phyloP scores from a whole-genome alignment of 2,888 invertebrate species.

The Steinernema carpocapsae region DNA sequence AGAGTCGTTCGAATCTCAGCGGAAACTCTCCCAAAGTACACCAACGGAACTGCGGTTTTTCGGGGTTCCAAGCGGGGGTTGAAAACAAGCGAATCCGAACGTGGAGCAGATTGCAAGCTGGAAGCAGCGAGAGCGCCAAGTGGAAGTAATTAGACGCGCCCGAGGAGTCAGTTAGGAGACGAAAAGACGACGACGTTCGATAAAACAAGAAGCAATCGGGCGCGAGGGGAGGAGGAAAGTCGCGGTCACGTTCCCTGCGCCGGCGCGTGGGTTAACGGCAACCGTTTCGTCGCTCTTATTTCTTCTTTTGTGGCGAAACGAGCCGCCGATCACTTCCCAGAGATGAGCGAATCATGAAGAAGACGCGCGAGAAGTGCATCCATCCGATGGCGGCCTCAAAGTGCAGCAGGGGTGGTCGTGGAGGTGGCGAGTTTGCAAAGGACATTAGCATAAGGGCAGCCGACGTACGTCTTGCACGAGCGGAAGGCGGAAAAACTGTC shows the following conservation, averaged over 20 bases:
- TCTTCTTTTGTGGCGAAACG: too few relatives aligned
- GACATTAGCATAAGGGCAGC: too few relatives aligned
- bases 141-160: constrained; percentile 32
- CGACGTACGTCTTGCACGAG: too few relatives aligned
- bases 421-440: too few relatives aligned
- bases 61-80: background rate
- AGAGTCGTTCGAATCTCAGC: too few relatives aligned
- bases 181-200: constrained; percentile 5
- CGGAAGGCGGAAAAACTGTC: too few relatives aligned
- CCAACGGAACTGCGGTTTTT: background rate
- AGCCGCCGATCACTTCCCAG: too few relatives aligned
- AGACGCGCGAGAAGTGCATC: too few relatives aligned
- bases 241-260: background rate
- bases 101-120: background rate
- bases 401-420: too few relatives aligned
- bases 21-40: background rate
- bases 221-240: constrained; percentile 1
- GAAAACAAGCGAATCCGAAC: background rate
- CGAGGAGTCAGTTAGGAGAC: constrained; percentile 1
- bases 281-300: background rate
- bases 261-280: too few relatives aligned
- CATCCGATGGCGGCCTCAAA: too few relatives aligned
- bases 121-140: constrained; percentile 9
- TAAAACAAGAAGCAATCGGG: constrained; percentile 6
- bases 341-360: too few relatives aligned